Conservation (phyloP, 2,888 invertebrate genomes). For the Lasioglossum marginatum region DNA sequence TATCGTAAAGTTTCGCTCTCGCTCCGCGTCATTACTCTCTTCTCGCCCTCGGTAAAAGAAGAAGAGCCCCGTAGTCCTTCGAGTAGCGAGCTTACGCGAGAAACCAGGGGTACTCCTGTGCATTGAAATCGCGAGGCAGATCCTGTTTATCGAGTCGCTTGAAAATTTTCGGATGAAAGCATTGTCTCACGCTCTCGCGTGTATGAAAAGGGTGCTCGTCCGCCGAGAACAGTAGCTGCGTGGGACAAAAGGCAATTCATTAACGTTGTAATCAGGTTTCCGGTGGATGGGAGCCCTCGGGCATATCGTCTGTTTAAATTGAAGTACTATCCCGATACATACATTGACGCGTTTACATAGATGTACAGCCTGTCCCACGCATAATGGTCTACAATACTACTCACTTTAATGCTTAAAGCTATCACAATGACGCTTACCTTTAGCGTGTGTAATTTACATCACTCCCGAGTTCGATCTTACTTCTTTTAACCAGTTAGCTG, state of each 20-base stretch:
- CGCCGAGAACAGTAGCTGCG: constrained; percentile 15
- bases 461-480: background rate
- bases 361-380: background rate
- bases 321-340: background rate
- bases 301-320: constrained; percentile 34
- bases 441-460: background rate
- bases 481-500: no score
- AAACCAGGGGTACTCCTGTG: background rate
- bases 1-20: background rate
- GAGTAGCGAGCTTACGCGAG: background rate
- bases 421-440: background rate
- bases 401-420: background rate
- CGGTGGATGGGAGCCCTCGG: background rate
- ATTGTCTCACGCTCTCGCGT: background rate
- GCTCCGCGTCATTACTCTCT: background rate
- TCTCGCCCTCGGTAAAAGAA: background rate
- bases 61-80: background rate
- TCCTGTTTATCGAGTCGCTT: background rate
- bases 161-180: background rate
- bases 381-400: background rate
- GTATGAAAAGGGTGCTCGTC: background rate
- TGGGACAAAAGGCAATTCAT: constrained; percentile 33
- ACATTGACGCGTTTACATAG: background rate
- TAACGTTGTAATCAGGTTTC: constrained; percentile 32
- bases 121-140: background rate